These are phyloP conservation scores for Apodemus sylvaticus DNA, from an alignment of 2,113 vertebrate genomes.

Conservation along the genomic window DNA sequence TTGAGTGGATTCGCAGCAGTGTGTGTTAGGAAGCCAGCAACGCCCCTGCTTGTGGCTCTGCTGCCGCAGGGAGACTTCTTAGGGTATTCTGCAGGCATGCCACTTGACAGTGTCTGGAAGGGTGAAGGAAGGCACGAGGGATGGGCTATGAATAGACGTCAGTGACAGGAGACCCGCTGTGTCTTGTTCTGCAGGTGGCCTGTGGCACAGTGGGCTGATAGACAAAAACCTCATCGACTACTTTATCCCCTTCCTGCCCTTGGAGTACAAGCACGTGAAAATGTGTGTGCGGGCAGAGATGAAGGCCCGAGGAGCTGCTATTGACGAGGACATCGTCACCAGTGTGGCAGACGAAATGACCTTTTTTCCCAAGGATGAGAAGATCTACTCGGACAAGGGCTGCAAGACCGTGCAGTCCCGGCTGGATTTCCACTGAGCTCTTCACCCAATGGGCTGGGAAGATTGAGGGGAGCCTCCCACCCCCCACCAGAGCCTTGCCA, in stretches of 20 bases:
- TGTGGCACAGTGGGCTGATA: slow-evolving; percentile 94
- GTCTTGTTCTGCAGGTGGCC: slow-evolving; percentile 87
- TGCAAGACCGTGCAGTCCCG: slow-evolving; percentile 95
- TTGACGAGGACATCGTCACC: slow-evolving; percentile 80
- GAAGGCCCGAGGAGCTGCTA: slow-evolving; percentile 66
- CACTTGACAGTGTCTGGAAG: not conserved
- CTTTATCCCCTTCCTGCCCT: slow-evolving; percentile 95
- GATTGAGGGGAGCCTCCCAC: no score
- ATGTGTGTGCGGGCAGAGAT: slow-evolving; percentile 92
- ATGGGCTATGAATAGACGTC: not conserved
- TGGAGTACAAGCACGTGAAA: slow-evolving; percentile 93
- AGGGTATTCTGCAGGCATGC: no score
- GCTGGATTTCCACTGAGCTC: slow-evolving; percentile 87
- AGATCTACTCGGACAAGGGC: slow-evolving; percentile 93
- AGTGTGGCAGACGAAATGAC: slow-evolving; percentile 90
- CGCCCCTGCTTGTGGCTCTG: not conserved
- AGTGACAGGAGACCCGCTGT: not conserved
- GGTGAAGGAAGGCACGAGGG: accelerated
- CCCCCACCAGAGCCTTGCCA: not conserved
- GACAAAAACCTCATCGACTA: slow-evolving; percentile 96
- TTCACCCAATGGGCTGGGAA: accelerated
- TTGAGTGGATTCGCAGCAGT: not conserved
- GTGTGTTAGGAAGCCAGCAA: not conserved
- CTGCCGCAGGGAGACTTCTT: not conserved
- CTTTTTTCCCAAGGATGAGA: slow-evolving; percentile 91